Evolutionary conservation across 2,888 invertebrate species (phyloP).

Genomic region (Eristalis pertinax): DNA sequence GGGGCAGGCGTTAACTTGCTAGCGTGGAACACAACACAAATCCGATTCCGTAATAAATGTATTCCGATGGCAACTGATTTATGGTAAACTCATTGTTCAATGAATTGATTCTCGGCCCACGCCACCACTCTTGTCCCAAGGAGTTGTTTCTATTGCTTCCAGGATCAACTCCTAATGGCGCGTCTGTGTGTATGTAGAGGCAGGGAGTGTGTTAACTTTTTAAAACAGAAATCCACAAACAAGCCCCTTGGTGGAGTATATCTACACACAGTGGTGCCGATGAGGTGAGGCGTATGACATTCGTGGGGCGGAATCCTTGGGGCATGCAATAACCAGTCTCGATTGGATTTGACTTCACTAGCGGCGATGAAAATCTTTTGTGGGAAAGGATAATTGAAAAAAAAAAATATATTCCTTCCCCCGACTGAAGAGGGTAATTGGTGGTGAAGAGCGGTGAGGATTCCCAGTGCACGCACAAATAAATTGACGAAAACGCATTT

Average conservation of each 20-base stretch:
- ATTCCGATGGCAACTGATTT: slow-evolving; percentile 67
- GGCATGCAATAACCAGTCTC: neutral
- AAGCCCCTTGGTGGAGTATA: neutral
- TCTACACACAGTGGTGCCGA: neutral
- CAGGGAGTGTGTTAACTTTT: neutral
- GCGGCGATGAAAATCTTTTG: neutral
- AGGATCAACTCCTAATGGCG: neutral
- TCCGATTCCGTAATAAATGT: slow-evolving; percentile 63
- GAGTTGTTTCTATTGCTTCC: neutral
- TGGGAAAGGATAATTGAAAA: slow-evolving; percentile 42
- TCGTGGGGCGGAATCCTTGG: neutral
- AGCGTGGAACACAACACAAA: slow-evolving; percentile 44
- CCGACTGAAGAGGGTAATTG: neutral
- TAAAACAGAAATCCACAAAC: neutral
- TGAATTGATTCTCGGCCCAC: slow-evolving; percentile 63
- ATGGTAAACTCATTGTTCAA: slow-evolving; percentile 68
- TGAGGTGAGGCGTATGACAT: neutral
- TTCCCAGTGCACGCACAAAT: slow-evolving; percentile 18
- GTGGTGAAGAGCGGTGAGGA: neutral
- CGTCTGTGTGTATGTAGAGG: neutral
- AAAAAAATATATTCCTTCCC: slow-evolving; percentile 4
- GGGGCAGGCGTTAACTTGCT: slow-evolving; percentile 38
- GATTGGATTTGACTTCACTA: neutral
- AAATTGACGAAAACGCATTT: slow-evolving; percentile 22
- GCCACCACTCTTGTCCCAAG: neutral